phyloP scores from a whole-genome alignment of 2,888 invertebrate species.

The Branchellion lobata region DNA sequence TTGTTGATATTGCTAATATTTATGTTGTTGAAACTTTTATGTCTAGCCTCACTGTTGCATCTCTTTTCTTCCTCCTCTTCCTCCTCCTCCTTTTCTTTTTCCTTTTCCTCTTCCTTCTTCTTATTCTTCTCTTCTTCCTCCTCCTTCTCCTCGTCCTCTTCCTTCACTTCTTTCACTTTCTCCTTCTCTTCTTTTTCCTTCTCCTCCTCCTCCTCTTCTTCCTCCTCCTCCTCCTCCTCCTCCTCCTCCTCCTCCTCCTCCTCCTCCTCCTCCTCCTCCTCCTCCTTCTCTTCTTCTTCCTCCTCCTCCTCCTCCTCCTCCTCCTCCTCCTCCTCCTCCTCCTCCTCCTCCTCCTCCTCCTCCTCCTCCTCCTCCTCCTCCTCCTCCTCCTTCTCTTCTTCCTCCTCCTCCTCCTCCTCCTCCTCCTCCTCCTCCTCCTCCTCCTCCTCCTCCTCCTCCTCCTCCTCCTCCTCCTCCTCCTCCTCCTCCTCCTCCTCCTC shows the following conservation, averaged over 20 bases:
- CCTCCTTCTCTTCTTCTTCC: slow-evolving; percentile 48
- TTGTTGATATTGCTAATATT: too few species aligned
- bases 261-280: slow-evolving; percentile 38
- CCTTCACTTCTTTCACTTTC: too few species aligned
- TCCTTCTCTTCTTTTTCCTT: not conserved
- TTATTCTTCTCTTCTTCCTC: too few species aligned
- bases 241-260: slow-evolving; percentile 9
- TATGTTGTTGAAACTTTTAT: too few species aligned
- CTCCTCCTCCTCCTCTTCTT: not conserved
- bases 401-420: too few species aligned
- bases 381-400: not conserved
- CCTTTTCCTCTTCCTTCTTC: too few species aligned
- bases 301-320: slow-evolving; percentile 48
- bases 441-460: not conserved
- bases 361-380: slow-evolving; percentile 20
- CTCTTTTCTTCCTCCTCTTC: too few species aligned
- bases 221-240: not conserved
- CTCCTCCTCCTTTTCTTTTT: too few species aligned
- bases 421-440: too few species aligned
- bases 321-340: slow-evolving; percentile 36
- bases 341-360: slow-evolving; percentile 36
- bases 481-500: not conserved
- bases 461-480: not conserved
- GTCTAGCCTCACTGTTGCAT: too few species aligned
- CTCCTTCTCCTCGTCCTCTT: too few species aligned